Base-by-base conservation (phyloP, 2,797 vertebrate species). In the Tragelaphus oryx region DNA sequence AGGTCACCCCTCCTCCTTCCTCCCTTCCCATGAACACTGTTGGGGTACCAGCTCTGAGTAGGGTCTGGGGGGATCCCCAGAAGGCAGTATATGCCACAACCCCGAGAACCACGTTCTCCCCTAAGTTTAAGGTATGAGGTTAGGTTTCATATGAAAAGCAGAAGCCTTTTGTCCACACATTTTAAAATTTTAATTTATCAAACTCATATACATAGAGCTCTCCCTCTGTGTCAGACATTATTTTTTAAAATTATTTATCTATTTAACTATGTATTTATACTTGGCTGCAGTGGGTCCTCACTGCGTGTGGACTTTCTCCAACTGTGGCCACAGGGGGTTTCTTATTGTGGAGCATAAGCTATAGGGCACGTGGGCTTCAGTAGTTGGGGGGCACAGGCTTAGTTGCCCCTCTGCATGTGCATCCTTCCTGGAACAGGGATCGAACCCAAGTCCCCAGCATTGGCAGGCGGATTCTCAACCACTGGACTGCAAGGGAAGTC, bases 121-220 rank as follows among this genome's bases (percentile, higher is more conserved):
- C 26, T 55, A 22, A 59, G 80, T 33, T 44, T 74, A 84, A 50
- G 62, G 78, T 78, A 44, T 52, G 74, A 26, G 8, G 28, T 41
- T 22, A 83, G 78, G 44, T 9, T 86, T 11, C 11, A 37, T 3
- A 62, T 4, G 54, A 46, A 87, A 91, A 75, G n/a, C 22, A 48
- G 57, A 57, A 50, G 79, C 48, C 28, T 26, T 48, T 81, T 11
- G 84, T 8, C 18, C 9, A 37, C 22, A 50, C 3, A 0, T 26
- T 95, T 91, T 10, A 60, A 54, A 75, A 17, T 57, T 76, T 75
- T 89, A 78, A 44, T 28, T 87, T 76, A 84, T 55, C 26, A 44
- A 46, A 18, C 48, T 11, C 50, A 55, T 78, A 71, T 22, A 46
- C 9, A 54, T 11, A 37, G 0, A 87, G 80, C n/a, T 68, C 86